Conservation (phyloP, 1,140 invertebrate genomes). For the Plodia interpunctella region DNA sequence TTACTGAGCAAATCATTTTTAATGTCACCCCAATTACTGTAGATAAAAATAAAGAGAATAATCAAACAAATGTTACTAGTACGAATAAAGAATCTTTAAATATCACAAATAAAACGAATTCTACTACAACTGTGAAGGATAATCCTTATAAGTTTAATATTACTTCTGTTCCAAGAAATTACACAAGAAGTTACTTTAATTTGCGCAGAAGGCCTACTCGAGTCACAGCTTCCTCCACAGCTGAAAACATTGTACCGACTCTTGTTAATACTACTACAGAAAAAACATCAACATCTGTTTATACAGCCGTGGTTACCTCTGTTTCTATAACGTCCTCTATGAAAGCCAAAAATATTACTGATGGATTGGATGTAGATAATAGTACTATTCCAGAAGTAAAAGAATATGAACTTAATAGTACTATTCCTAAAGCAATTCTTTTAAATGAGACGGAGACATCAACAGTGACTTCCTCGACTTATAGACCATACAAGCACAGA, state of each 20-base stretch:
- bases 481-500: constrained; percentile 43
- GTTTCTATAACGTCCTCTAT: constrained; percentile 74
- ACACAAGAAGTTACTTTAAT: constrained; percentile 60
- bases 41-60: constrained; percentile 39
- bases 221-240: constrained; percentile 46
- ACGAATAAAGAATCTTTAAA: constrained; percentile 28
- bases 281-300: constrained; percentile 66
- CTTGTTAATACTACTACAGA: constrained; percentile 52
- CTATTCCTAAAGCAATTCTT: constrained; percentile 28
- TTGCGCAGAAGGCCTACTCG: constrained; percentile 51
- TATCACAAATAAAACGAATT: constrained; percentile 17
- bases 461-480: constrained; percentile 28
- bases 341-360: constrained; percentile 68
- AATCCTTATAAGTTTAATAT: constrained; percentile 34
- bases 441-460: constrained; percentile 51
- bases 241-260: constrained; percentile 37
- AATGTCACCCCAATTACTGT: constrained; percentile 38
- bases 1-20: constrained; percentile 43
- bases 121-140: constrained; percentile 32
- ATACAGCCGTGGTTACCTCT: constrained; percentile 75
- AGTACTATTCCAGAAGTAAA: constrained; percentile 28
- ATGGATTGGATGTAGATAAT: constrained; percentile 40
- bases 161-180: constrained; percentile 42
- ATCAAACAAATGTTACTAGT: constrained; percentile 25
- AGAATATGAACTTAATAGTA: constrained; percentile 33